phyloP scores from a whole-genome alignment of 2,888 invertebrate species.

The Orchesellides sinensis region DNA sequence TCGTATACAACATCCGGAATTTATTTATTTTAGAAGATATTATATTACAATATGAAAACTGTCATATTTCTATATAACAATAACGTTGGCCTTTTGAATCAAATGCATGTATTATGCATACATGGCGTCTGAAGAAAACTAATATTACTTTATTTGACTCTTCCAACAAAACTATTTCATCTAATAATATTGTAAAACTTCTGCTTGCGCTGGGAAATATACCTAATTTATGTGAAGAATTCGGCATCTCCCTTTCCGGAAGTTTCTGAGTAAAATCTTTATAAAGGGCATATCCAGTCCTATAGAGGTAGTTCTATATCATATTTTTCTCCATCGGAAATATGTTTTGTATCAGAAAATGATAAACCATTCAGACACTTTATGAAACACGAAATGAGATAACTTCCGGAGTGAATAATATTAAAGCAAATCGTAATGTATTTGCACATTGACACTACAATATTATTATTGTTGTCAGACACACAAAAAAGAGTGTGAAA shows the following conservation, averaged over 20 bases:
- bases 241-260: conserved; percentile 56
- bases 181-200: neutral
- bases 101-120: too few species aligned
- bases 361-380: conserved; percentile 55
- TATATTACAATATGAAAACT: neutral
- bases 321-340: too few species aligned
- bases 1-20: conserved; percentile 56
- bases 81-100: neutral
- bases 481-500: conserved; percentile 33
- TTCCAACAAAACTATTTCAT: neutral
- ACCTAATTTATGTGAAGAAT: conserved; percentile 60
- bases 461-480: conserved; percentile 52
- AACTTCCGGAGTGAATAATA: conserved; percentile 62
- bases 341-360: conserved; percentile 34
- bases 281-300: neutral
- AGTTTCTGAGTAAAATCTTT: conserved; percentile 50
- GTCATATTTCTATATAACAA: neutral
- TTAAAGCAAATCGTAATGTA: conserved; percentile 40
- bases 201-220: conserved; percentile 19
- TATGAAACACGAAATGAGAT: conserved; percentile 55
- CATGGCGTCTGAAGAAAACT: neutral
- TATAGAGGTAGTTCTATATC: too few species aligned
- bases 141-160: conserved; percentile 16
- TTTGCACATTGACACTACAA: conserved; percentile 23
- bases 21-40: conserved; percentile 33